Evolutionary conservation across 2,113 vertebrate genomes (phyloP).

Genomic region (Nothocercus nigrocapillus): DNA sequence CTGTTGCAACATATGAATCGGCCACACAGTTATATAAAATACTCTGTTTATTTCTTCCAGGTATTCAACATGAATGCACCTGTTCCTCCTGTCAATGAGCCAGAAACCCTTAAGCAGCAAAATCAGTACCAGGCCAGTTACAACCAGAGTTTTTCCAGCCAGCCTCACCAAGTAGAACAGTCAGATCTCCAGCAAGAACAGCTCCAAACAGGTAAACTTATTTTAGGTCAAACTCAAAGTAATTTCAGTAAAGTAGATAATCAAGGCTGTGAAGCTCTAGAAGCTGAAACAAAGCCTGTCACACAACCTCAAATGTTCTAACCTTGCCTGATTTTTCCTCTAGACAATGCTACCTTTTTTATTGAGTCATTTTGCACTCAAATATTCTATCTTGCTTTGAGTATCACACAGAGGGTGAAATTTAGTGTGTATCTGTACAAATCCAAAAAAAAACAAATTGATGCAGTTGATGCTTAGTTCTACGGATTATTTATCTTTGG

Average conservation of each 20-base stretch:
- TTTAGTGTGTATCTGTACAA: fast-evolving
- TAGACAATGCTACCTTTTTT: neutral
- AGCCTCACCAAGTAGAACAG: constrained; percentile 88
- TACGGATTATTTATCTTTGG: neutral
- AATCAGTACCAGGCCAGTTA: constrained; percentile 92
- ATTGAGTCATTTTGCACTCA: neutral
- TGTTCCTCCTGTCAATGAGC: constrained; percentile 91
- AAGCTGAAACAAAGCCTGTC: neutral
- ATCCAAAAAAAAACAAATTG: neutral
- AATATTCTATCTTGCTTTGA: neutral
- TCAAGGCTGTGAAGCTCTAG: neutral
- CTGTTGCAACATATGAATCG: neutral
- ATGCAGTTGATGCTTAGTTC: neutral
- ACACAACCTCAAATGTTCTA: neutral
- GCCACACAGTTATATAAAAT: neutral
- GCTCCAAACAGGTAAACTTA: constrained; percentile 89
- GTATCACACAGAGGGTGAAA: neutral
- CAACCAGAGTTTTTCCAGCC: constrained; percentile 89
- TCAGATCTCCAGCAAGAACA: constrained; percentile 92
- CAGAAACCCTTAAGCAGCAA: constrained; percentile 90
- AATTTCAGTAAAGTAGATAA: neutral
- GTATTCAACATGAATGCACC: constrained; percentile 98
- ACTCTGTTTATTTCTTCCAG: constrained; percentile 65
- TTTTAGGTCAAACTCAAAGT: neutral
- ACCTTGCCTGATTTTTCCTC: neutral